Percentiles rank a stretch among this genome's conserved stretches.
phyloP scores from a whole-genome alignment of 2,797 vertebrate genomes.

The Platyrinchus mystaceus region DNA sequence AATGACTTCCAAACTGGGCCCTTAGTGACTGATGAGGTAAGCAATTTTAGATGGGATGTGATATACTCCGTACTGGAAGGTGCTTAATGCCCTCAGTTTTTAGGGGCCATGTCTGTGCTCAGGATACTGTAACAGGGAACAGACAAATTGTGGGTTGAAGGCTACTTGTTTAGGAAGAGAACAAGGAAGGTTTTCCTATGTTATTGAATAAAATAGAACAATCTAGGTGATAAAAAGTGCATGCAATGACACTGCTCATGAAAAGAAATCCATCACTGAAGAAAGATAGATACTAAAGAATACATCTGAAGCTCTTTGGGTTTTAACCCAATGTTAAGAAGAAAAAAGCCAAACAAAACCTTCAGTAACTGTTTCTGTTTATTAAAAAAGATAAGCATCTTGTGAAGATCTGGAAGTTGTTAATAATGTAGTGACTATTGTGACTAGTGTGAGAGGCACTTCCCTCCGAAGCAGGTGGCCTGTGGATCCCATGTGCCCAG shows the following conservation, averaged over 20 bases:
- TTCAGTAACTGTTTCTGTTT: neutral
- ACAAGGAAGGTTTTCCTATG: neutral
- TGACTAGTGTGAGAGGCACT: neutral
- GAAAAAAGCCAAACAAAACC: neutral
- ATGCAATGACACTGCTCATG: neutral
- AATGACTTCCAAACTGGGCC: conserved; percentile 30
- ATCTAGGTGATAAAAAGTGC: neutral
- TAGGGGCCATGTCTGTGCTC: neutral
- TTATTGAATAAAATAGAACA: neutral
- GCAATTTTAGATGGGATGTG: neutral
- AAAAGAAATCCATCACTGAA: neutral
- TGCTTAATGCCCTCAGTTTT: neutral
- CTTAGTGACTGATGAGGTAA: conserved; percentile 20
- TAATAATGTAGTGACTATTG: neutral
- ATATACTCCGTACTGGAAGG: neutral
- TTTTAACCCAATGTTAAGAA: neutral
- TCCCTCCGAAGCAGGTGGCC: neutral
- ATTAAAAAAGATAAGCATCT: conserved; percentile 42
- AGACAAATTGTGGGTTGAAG: neutral
- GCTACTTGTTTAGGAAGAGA: neutral
- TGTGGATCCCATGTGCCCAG: rapidly evolving
- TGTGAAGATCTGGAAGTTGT: neutral
- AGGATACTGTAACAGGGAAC: neutral
- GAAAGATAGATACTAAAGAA: neutral
- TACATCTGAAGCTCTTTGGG: neutral